Conservation (phyloP, 2,113 vertebrate species). For the Pteruthius melanotis region DNA sequence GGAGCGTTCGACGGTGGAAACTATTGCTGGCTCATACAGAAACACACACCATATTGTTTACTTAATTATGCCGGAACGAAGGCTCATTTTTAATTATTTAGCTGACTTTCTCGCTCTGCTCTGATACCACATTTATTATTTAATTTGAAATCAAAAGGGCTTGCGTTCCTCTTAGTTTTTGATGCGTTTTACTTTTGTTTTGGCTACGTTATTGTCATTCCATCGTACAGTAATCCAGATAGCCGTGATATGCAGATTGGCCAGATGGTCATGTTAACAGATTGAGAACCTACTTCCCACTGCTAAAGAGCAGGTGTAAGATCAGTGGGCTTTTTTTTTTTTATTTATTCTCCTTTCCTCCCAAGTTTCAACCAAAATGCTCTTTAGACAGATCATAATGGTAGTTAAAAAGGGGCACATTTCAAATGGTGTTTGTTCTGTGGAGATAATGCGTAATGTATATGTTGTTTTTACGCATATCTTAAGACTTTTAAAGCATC, state of each 20-base stretch:
- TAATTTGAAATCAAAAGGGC: slow-evolving; percentile 63
- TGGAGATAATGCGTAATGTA: neutral
- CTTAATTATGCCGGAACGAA: slow-evolving; percentile 3
- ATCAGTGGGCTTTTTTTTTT: slow-evolving; percentile 57
- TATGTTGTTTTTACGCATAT: neutral
- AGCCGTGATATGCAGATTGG: slow-evolving; percentile 75
- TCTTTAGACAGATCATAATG: slow-evolving; percentile 42
- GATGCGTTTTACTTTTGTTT: slow-evolving; percentile 69
- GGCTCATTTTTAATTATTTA: slow-evolving; percentile 61
- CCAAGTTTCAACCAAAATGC: slow-evolving; percentile 49
- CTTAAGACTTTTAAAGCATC: slow-evolving; percentile 18
- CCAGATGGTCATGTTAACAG: slow-evolving; percentile 82
- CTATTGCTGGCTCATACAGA: neutral
- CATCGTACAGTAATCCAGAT: slow-evolving; percentile 72
- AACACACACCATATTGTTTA: slow-evolving; percentile 42
- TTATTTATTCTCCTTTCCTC: neutral
- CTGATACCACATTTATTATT: slow-evolving; percentile 29
- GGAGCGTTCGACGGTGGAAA: neutral
- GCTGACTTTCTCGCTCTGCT: slow-evolving; percentile 27
- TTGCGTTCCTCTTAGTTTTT: slow-evolving; percentile 30
- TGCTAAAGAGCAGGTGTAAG: slow-evolving; percentile 80
- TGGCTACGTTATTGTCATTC: slow-evolving; percentile 74
- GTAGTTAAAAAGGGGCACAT: slow-evolving; percentile 17
- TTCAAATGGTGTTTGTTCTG: slow-evolving; percentile 23
- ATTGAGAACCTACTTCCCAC: slow-evolving; percentile 79